Base-by-base conservation (phyloP, 2,888 invertebrate genomes). In the Bombylius discolor region DNA sequence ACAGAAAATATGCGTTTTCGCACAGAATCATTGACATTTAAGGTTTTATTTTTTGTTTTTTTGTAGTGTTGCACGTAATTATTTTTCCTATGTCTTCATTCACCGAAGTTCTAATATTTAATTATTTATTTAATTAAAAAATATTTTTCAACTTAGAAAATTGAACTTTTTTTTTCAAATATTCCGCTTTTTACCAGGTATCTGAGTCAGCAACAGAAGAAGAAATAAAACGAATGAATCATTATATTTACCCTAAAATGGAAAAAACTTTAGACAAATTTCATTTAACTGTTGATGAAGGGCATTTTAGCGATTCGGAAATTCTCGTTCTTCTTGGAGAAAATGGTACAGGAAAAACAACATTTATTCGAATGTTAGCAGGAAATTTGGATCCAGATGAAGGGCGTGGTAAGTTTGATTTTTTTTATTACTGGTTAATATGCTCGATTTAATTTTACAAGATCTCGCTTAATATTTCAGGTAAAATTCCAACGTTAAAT, bases 331-430 rank as follows among this genome's bases (percentile, higher is more conserved):
- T 99, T 70, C 80, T 99, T 58, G 89, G 89, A 47, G 99, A 99
- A 74, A 99, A 99, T 72, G 99, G 99, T 61, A 99, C 99, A 33
- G 99, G 99, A 50, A 99, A 99, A 77, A 99, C 99, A 0, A 99
- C 99, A 8, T 96, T 99, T 71, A 99, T 99, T 68, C 81, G 96
- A 67, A 93, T 99, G 92, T 78, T 99, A 68, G 99, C 99, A 65
- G 99, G 99, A 52, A 90, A 93, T 70, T 78, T 99, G 68, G 82
- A 87, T 64, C 91, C 98, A 3, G 97, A 99, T 77, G 87, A 78
- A 63, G 69, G 70, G 34, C 63, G 64, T 51, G 81, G 80, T 72
- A 71, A 67, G 48, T 55, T 57, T 34, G 3, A 23, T 2, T 23
- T 23, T 23, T 23, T 23, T 23, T n/a, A n/a, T 23, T 23, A 23